Base-by-base conservation (phyloP, 2,113 vertebrate genomes). In the Campylomormyrus numenius region DNA sequence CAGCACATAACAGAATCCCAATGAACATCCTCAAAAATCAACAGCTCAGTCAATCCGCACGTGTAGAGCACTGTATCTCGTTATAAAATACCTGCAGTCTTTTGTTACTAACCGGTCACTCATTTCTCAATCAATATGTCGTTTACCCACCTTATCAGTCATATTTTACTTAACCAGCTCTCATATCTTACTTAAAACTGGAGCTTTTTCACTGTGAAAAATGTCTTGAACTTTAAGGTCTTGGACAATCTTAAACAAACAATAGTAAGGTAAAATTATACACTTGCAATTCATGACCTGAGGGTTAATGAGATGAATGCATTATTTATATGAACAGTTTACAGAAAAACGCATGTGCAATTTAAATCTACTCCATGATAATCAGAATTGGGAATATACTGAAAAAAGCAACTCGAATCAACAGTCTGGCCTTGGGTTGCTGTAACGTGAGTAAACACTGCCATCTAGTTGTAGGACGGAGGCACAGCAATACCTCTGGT, bases 281-380 rank as follows among this genome's bases (percentile, higher is more conserved):
- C 80, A 31, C 52, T 56, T 52, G 31, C 77, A 62, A 85, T 84
- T 62, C 42, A 84, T 46, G 77, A 80, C 50, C 52, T 56, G 39
- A 62, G 19, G 31, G 80, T 89, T 85, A 89, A 89, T 89, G 39
- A 89, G 45, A 56, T 58, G n/a, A 89, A 89, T 89, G 77, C 52
- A 85, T 85, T 39, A 62, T 45, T 85, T 62, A 49, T 62, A 46
- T 85, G 77, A 89, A 66, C 52, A 89, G 89, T 46, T 89, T 89
- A 89, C 21, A 53, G 27, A 24, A 50, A 56, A 85, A 89, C 48
- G 83, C 80, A 62, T 46, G 80, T 84, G 80, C 80, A 58, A 58
- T 89, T 89, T 89, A 62, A 85, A 89, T 89, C 24, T 85, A 10
- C 9, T 58, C 46, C 53, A 48, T 85, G 48, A 84, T 83, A 89